Conservation (phyloP, 2,797 vertebrate genomes). For the Glossophaga mutica region DNA sequence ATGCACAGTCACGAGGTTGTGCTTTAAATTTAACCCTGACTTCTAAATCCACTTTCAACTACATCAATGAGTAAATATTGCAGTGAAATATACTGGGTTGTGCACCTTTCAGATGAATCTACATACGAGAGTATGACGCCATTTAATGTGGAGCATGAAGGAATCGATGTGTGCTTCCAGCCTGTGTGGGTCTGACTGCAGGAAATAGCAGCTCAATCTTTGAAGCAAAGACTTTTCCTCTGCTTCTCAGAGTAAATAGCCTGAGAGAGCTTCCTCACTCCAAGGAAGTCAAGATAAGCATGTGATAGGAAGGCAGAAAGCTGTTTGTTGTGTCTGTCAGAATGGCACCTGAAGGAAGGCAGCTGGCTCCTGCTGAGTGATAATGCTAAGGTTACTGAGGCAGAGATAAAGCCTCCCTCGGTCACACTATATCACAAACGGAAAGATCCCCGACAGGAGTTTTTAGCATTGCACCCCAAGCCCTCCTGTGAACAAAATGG, state of each 20-base stretch:
- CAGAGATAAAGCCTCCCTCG: constrained; percentile 48
- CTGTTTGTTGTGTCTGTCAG: constrained; percentile 51
- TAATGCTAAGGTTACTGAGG: constrained; percentile 50
- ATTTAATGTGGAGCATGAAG: background rate
- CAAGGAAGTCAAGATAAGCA: constrained; percentile 58
- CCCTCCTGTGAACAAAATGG: constrained; percentile 47
- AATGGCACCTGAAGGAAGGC: constrained; percentile 62
- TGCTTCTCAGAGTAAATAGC: constrained; percentile 53
- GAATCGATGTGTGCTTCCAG: background rate
- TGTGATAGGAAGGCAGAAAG: constrained; percentile 40
- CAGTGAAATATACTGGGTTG: background rate
- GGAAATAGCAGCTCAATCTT: constrained; percentile 59
- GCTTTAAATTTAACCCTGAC: constrained; percentile 6
- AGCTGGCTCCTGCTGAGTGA: constrained; percentile 47
- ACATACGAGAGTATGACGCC: background rate
- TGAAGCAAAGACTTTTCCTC: constrained; percentile 52
- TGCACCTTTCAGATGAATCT: background rate
- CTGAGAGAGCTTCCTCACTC: constrained; percentile 42
- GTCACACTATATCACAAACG: constrained; percentile 31
- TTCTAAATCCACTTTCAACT: constrained; percentile 31
- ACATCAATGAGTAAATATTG: background rate
- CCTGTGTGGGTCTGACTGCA: constrained; percentile 18
- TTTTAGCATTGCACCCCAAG: constrained; percentile 11
- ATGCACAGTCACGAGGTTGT: background rate
- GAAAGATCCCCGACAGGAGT: background rate